Base-by-base conservation (phyloP, 2,113 vertebrate species). In the Zapornia atra region DNA sequence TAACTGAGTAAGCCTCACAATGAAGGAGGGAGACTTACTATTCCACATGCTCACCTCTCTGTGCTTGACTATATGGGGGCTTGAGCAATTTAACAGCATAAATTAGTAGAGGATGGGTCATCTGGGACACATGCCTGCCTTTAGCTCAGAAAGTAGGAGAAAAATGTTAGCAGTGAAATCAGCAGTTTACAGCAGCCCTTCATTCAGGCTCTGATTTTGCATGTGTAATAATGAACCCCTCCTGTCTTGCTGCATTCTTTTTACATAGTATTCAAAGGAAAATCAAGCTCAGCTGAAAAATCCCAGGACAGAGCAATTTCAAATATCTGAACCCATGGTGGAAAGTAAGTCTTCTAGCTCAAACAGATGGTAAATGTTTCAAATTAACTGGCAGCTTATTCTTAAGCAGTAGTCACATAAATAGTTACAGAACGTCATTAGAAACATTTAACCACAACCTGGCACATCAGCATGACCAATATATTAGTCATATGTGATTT, bases 401-500 rank as follows among this genome's bases (percentile, higher is more conserved):
- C 44, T 73, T 48, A 71, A 92, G 33, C 57, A 46, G 33, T 56
- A 75, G 56, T 89, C 66, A 76, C 80, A 75, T 79, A 82, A 82
- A 82, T 89, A 94, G 81, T 89, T 75, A 65, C 34, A n/a, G 61
- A 70, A 66, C 9, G 2, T 65, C 72, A 91, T 78, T 70, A 89
- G 48, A 81, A 84, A 84, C 44, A 66, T 61, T 72, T 78, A 70
- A 76, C 78, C 18, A 38, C 69, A 46, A 36, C 54, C 19, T 17
- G 1, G 50, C 83, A 48, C 33, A 69, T 83, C 65, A 73, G 65
- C 54, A 22, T 81, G 79, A 65, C 88, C 76, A 53, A 77, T 72
- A 38, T 38, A 85, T 92, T 83, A 94, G 77, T 88, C 91, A 71
- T 83, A 22, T 53, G 56, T 61, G 85, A 90, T 83, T 80, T 86